phyloP scores from a whole-genome alignment of 2,888 invertebrate species.

The Diploptera punctata region DNA sequence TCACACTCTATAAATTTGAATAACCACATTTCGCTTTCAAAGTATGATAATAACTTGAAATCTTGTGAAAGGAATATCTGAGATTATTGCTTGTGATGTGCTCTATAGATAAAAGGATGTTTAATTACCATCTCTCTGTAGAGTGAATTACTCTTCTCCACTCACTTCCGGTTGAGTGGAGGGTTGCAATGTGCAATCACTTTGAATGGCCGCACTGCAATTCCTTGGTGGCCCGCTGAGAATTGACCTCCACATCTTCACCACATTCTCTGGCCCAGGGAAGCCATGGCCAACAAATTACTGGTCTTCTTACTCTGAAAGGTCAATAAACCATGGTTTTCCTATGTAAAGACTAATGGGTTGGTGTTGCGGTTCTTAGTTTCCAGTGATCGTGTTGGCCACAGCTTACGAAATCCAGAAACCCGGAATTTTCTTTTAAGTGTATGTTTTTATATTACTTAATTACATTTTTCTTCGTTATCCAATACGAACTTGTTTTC shows the following conservation, averaged over 20 bases:
- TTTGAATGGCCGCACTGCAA: not conserved
- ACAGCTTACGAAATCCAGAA: not conserved
- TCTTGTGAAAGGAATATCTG: no score
- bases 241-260: constrained; percentile 1
- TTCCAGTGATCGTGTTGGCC: not conserved
- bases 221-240: not conserved
- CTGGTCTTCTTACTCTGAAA: not conserved
- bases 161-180: not conserved
- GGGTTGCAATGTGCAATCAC: not conserved
- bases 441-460: not conserved
- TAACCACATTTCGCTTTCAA: no score
- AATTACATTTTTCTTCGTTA: not conserved
- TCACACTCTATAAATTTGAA: no score
- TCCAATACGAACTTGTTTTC: no score
- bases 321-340: constrained; percentile 8
- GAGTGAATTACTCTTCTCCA: not conserved
- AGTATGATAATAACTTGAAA: no score
- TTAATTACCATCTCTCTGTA: no score
- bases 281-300: not conserved
- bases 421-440: not conserved
- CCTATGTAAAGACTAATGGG: not conserved
- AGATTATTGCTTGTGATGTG: no score
- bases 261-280: not conserved
- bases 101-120: no score
- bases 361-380: not conserved